Evolutionary conservation across 1,140 invertebrate species (phyloP).

Genomic region (Anagrus nilaparvatae): DNA sequence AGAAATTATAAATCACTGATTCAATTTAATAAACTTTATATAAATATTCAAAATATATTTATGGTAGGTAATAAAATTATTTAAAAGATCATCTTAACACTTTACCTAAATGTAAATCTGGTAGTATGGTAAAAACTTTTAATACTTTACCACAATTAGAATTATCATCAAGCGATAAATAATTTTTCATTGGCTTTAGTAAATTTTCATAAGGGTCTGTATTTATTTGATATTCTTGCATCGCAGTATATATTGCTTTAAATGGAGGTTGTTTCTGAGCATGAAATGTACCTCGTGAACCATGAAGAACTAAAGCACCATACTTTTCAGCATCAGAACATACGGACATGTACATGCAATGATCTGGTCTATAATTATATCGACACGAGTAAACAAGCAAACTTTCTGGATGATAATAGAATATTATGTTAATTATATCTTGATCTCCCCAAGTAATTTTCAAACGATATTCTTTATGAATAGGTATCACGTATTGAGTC

Average conservation of each 20-base stretch:
- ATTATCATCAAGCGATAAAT: constrained; percentile 33
- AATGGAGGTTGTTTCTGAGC: constrained; percentile 80
- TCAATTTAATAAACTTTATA: too few relatives aligned
- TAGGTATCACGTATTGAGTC: constrained; percentile 71
- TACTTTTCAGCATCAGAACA: constrained; percentile 63
- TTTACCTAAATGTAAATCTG: constrained; percentile 29
- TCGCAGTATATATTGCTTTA: constrained; percentile 59
- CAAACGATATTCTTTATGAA: constrained; percentile 74
- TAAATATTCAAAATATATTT: too few relatives aligned
- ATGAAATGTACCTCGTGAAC: constrained; percentile 77
- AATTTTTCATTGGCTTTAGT: constrained; percentile 39
- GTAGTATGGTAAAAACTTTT: constrained; percentile 36
- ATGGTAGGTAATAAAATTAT: too few relatives aligned
- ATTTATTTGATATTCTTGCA: constrained; percentile 51
- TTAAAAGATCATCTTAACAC: too few relatives aligned
- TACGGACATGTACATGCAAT: constrained; percentile 87
- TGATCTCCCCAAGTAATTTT: constrained; percentile 96
- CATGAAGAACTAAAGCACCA: constrained; percentile 82
- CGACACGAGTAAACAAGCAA: constrained; percentile 74
- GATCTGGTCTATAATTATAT: constrained; percentile 88
- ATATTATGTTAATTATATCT: constrained; percentile 94
- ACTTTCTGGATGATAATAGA: constrained; percentile 81
- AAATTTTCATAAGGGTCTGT: constrained; percentile 40
- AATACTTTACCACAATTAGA: constrained; percentile 45
- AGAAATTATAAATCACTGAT: too few relatives aligned